Evolutionary conservation across 1,140 invertebrate genomes (phyloP), one percentile per base, ranked within the genome.

Genomic region (Heliconius hermathena): DNA sequence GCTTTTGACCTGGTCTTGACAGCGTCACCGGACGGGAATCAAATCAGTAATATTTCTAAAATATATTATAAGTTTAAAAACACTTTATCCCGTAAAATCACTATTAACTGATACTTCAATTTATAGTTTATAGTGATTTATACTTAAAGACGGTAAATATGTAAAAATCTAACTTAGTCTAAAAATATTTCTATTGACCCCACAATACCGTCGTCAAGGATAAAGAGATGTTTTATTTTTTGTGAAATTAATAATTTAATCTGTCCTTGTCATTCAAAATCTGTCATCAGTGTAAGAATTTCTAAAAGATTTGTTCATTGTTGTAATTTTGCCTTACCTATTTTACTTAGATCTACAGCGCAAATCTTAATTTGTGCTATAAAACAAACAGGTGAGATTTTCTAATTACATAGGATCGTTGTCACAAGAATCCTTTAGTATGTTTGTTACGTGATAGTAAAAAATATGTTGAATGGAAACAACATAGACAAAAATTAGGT

Each of bases 211-310:
- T 5, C 41, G 11, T 13, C 41, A 46, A 16, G 41, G 3, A 46
- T 46, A 46, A 13, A 46, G 41, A 16, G 11, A 46, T n/a, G 20
- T 54, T 54, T 57, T 22, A n/a, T n/a, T n/a, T 0, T 66, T 22
- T 66, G 26, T 66, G 13, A 29, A 66, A n/a, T 41, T 41, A 8
- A 72, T 72, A 38, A 22, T 72, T n/a, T 72, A 72, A 29, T 38
- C 71, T 72, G 3, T 38, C 18, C 33, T 72, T 66, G 60, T 66
- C 60, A 66, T 29, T 41, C 38, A 72, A 72, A 72, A 72, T 72
- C 71, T 72, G 71, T 72, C 71, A 72, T 38, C 16, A 72, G 33
- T 72, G 71, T 38, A 72, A 72, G 71, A 72, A 72, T 72, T 72
- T 66, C 60, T 66, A 26, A 66, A 26, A 66, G 9, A 29, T 66